phyloP scores from a whole-genome alignment of 1,140 invertebrate species.

The Drosophila varians region DNA sequence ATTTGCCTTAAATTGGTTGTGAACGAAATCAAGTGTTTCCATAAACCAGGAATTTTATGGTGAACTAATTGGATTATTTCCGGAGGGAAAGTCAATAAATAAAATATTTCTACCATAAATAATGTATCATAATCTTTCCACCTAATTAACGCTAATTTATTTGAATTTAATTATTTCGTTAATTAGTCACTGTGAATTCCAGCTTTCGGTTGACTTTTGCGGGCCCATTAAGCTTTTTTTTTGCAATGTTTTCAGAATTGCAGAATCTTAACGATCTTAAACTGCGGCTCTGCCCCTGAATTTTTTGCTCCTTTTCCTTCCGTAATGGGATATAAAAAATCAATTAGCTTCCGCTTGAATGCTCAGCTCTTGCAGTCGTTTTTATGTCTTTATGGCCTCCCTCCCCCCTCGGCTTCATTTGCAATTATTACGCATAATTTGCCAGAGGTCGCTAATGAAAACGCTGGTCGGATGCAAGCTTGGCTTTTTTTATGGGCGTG shows the following conservation, averaged over 20 bases:
- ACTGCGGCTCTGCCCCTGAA: not conserved
- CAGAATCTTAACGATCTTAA: constrained; percentile 30
- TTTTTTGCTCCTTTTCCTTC: not conserved
- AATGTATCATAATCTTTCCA: not conserved
- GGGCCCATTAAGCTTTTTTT: constrained; percentile 14
- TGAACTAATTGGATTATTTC: not conserved
- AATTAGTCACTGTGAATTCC: not conserved
- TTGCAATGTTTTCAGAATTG: constrained; percentile 23
- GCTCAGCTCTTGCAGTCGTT: constrained; percentile 18
- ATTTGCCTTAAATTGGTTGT: not conserved
- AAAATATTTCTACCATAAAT: too few species aligned
- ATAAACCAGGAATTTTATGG: not conserved
- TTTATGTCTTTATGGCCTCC: constrained; percentile 39
- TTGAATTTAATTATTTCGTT: not conserved
- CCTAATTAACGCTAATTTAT: not conserved
- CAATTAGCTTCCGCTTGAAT: constrained; percentile 39
- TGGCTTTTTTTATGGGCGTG: constrained; percentile 6
- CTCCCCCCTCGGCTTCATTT: constrained; percentile 34
- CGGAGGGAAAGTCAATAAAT: too few species aligned
- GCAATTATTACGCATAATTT: constrained; percentile 77
- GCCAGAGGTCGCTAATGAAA: constrained; percentile 58
- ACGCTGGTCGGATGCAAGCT: constrained; percentile 10
- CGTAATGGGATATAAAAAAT: constrained; percentile 49
- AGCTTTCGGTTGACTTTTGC: not conserved
- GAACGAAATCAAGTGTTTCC: not conserved